These are phyloP conservation scores for Mola mola DNA, from an alignment of 2,113 vertebrate genomes.

Conservation along the genomic window DNA sequence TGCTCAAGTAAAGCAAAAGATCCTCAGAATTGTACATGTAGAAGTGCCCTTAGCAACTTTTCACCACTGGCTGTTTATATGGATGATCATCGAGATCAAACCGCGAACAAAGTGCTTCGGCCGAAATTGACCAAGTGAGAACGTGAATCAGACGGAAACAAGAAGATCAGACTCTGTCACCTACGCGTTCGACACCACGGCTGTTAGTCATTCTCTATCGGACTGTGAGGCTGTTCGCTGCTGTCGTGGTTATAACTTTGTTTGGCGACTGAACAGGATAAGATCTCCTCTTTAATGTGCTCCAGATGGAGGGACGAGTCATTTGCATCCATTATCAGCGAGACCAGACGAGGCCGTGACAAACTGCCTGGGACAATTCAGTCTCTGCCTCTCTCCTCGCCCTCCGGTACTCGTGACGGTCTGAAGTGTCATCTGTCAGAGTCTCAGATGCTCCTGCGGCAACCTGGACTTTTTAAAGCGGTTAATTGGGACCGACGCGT, in stretches of 20 bases:
- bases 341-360: conserved; percentile 24
- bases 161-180: conserved; percentile 5
- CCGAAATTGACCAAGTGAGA: too few species aligned
- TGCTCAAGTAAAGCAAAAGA: too few species aligned
- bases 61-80: too few species aligned
- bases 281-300: conserved; percentile 37
- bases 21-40: too few species aligned
- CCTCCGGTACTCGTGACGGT: background rate
- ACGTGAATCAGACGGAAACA: conserved; percentile 7
- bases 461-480: conserved; percentile 55
- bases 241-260: conserved; percentile 39
- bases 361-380: conserved; percentile 25
- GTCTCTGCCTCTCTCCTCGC: background rate
- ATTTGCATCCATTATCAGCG: conserved; percentile 48
- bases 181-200: conserved; percentile 12
- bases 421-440: conserved; percentile 25
- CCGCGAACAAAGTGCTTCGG: too few species aligned
- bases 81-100: too few species aligned
- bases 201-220: conserved; percentile 23
- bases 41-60: too few species aligned
- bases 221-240: conserved; percentile 14
- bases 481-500: conserved; percentile 52
- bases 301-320: conserved; percentile 43
- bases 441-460: conserved; percentile 10
- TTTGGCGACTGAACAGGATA: conserved; percentile 52